These are phyloP conservation scores for Matsumurasca onukii DNA, from an alignment of 1,140 invertebrate species.

Conservation along the genomic window DNA sequence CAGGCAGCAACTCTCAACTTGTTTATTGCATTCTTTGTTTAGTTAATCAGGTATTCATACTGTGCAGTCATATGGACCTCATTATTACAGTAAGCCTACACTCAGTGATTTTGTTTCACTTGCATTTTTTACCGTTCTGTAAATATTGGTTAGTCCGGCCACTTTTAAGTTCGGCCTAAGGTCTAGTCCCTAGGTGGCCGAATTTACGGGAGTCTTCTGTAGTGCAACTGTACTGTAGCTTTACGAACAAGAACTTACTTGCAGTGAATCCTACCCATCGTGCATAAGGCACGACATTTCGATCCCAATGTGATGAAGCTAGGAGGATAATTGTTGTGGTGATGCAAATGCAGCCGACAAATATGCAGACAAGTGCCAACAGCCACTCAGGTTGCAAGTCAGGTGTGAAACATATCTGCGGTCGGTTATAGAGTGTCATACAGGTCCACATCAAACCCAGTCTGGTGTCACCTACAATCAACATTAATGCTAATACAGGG, in stretches of 20 bases:
- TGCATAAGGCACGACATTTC: slow-evolving; percentile 87
- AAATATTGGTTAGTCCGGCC: too few species aligned
- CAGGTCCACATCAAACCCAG: slow-evolving; percentile 93
- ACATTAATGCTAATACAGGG: background rate
- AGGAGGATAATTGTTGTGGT: slow-evolving; percentile 88
- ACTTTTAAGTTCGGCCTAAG: too few species aligned
- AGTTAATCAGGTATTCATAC: too few species aligned
- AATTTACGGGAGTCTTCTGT: too few species aligned
- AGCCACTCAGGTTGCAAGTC: slow-evolving; percentile 89
- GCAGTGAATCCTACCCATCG: slow-evolving; percentile 94
- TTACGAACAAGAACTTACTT: slow-evolving; percentile 73
- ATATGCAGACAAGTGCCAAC: slow-evolving; percentile 85
- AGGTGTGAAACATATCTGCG: slow-evolving; percentile 84
- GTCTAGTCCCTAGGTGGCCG: too few species aligned
- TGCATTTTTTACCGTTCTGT: too few species aligned
- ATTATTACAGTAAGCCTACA: too few species aligned
- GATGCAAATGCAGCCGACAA: slow-evolving; percentile 90
- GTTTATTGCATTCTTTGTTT: too few species aligned
- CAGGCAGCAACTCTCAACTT: too few species aligned
- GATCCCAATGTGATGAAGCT: slow-evolving; percentile 86
- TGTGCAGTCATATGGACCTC: too few species aligned
- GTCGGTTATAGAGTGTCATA: slow-evolving; percentile 86
- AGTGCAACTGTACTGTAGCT: too few species aligned
- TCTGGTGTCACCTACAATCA: slow-evolving; percentile 72
- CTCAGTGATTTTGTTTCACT: too few species aligned